Conservation (phyloP, 2,113 vertebrate species). For the Antidorcas marsupialis region DNA sequence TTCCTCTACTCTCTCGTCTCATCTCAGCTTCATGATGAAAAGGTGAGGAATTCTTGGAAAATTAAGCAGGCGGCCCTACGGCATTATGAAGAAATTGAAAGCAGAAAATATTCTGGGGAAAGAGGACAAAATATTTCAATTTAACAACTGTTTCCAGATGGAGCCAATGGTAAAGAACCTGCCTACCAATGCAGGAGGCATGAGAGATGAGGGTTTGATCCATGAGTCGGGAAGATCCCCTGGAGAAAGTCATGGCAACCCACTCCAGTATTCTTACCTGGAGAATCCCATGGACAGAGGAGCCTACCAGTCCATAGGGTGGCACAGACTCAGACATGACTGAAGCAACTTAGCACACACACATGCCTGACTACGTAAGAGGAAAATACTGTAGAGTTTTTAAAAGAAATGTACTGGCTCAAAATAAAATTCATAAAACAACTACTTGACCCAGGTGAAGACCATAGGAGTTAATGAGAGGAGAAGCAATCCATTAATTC, state of each 20-base stretch:
- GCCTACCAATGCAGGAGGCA: neutral
- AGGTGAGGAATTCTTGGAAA: neutral
- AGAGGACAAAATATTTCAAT: neutral
- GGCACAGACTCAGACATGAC: accelerated
- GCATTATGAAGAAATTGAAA: neutral
- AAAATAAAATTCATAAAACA: neutral
- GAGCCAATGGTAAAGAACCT: neutral
- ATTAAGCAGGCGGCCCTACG: neutral
- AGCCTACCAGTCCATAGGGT: neutral
- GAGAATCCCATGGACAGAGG: neutral
- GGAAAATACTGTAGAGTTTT: neutral
- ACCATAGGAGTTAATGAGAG: neutral
- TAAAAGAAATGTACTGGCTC: neutral
- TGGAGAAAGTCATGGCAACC: neutral
- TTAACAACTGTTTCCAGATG: neutral
- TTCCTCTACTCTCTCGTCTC: neutral
- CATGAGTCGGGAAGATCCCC: accelerated
- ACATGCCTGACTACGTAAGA: neutral
- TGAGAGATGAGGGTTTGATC: neutral
- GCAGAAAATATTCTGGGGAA: neutral
- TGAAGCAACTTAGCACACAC: neutral
- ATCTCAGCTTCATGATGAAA: neutral
- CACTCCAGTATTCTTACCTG: neutral
- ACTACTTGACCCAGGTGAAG: neutral
- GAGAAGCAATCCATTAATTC: neutral